Evolutionary conservation across 2,888 invertebrate genomes (phyloP).

Genomic region (Eilema caniola): DNA sequence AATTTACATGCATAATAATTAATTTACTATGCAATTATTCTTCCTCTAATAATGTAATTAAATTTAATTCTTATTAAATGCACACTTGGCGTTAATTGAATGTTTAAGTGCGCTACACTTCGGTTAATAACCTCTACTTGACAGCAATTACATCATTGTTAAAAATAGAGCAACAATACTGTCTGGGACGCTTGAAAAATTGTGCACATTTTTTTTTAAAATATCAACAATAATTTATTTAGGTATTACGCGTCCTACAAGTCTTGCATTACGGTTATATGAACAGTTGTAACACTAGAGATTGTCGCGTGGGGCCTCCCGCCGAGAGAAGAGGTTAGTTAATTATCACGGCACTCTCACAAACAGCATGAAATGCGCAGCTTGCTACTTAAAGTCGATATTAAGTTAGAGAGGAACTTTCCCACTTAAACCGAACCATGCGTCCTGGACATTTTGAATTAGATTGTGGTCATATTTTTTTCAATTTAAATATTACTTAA

Average conservation of each 20-base stretch:
- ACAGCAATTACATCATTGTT: slow-evolving; percentile 5
- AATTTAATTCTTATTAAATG: slow-evolving; percentile 14
- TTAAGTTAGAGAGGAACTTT: neutral
- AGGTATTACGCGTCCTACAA: too few relatives aligned
- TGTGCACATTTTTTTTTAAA: neutral
- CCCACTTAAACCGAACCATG: neutral
- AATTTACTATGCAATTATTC: slow-evolving; percentile 14
- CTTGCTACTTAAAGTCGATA: neutral
- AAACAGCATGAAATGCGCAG: neutral
- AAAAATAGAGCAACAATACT: slow-evolving; percentile 1
- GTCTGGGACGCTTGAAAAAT: neutral
- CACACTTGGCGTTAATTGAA: slow-evolving; percentile 16
- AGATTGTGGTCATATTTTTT: too few relatives aligned
- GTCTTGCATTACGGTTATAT: too few relatives aligned
- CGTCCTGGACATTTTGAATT: neutral
- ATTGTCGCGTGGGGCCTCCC: neutral
- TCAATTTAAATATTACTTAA: too few relatives aligned
- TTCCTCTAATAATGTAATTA: slow-evolving; percentile 17
- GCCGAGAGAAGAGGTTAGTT: neutral
- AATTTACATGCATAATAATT: slow-evolving; percentile 16
- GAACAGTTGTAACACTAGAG: neutral
- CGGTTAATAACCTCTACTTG: slow-evolving; percentile 8
- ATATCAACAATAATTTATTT: too few relatives aligned
- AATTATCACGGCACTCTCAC: neutral
- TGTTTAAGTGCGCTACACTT: slow-evolving; percentile 5